Percentiles rank a stretch among this genome's conserved stretches.
Evolutionary conservation across 2,888 invertebrate species (phyloP).

Genomic region (Ptilodon capucinus): DNA sequence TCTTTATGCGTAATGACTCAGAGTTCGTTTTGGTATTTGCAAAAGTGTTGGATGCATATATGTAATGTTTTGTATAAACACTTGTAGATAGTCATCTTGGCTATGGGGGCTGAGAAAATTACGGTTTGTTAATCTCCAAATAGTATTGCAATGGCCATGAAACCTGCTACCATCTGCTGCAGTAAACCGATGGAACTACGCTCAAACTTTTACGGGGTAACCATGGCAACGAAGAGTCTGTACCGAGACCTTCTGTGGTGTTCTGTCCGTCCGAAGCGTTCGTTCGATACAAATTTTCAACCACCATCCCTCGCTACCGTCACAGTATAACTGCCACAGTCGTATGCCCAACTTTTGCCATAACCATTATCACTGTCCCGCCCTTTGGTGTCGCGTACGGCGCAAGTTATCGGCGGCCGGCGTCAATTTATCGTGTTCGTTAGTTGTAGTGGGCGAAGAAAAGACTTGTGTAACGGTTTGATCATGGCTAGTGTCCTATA

Average conservation of each 20-base stretch:
- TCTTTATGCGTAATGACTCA: too few species aligned
- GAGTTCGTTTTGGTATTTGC: too few species aligned
- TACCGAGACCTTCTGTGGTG: neutral
- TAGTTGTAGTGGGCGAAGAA: neutral
- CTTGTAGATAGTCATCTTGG: too few species aligned
- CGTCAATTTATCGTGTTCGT: constrained; percentile 9
- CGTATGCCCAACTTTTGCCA: constrained; percentile 69
- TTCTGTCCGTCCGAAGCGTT: neutral
- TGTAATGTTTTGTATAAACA: too few species aligned
- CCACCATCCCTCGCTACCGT: constrained; percentile 30
- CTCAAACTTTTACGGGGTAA: too few species aligned
- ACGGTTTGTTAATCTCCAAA: too few species aligned
- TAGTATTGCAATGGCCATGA: too few species aligned
- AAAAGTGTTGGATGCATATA: too few species aligned
- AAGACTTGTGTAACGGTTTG: neutral
- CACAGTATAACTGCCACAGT: constrained; percentile 53
- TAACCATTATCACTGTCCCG: constrained; percentile 76
- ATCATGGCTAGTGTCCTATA: neutral
- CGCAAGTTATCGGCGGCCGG: constrained; percentile 31
- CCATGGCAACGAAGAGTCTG: neutral
- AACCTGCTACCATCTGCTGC: too few species aligned
- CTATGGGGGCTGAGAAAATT: too few species aligned
- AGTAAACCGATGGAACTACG: too few species aligned
- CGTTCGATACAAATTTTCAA: constrained; percentile 50
- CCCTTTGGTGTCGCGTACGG: constrained; percentile 54